Conservation (phyloP, 2,113 vertebrate species). For the Sapajus apella region DNA sequence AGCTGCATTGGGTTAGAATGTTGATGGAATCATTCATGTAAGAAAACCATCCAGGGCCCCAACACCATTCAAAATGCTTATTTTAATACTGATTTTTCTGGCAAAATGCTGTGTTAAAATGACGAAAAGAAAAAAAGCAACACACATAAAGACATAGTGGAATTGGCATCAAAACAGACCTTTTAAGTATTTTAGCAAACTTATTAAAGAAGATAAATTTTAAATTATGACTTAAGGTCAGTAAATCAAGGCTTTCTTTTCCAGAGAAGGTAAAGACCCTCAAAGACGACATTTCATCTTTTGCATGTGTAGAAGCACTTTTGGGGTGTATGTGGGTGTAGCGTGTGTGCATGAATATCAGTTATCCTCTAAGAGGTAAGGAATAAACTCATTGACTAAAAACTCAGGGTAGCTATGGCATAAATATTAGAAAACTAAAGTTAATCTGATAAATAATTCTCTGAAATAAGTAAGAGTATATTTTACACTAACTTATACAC, state of each 20-base stretch:
- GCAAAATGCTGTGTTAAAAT: not conserved
- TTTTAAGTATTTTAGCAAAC: slow-evolving; percentile 4
- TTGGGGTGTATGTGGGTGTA: not conserved
- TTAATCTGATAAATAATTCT: not conserved
- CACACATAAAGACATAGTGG: not conserved
- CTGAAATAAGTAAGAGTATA: not conserved
- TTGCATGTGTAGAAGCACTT: not conserved
- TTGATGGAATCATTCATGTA: not conserved
- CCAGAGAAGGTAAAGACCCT: not conserved
- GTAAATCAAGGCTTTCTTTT: not conserved
- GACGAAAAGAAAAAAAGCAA: not conserved
- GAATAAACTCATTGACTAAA: not conserved
- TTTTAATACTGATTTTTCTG: not conserved
- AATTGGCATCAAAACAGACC: not conserved
- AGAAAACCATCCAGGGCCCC: not conserved
- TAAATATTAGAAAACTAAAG: slow-evolving; percentile 1
- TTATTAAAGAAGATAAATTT: not conserved
- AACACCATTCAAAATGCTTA: not conserved
- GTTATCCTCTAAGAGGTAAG: not conserved
- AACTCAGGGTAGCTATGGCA: not conserved
- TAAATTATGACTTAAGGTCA: not conserved
- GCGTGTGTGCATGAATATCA: not conserved
- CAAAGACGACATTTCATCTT: not conserved
- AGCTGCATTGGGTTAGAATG: not conserved
- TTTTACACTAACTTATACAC: not conserved